Evolutionary conservation across 2,888 invertebrate species (phyloP), one percentile per base, ranked within the genome.

Genomic region (Leptopilina syphax): DNA sequence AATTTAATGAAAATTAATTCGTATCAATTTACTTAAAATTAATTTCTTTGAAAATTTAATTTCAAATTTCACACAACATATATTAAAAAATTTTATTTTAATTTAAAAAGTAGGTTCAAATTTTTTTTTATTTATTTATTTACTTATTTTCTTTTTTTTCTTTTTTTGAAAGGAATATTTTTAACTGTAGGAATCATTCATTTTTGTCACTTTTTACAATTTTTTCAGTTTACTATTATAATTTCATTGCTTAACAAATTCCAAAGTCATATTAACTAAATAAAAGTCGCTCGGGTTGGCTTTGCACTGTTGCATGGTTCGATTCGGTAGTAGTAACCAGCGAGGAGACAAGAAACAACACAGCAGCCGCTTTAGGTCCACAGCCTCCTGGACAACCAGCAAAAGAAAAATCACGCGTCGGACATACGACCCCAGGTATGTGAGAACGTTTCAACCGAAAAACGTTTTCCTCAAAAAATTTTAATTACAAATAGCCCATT

Each of bases 321-420:
- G 88, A 89, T 90, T 90, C 90, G 89, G 89, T 90, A 92, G 91
- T 91, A 91, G 91, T 90, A 90, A 91, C 89, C 91, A 89, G 87
- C 89, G 90, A 89, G 90, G 90, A 91, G 84, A 88, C 87, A 87
- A 89, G 90, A 86, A 87, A 84, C 93, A 93, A 92, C 93, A 10
- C 92, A 91, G 3, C 93, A 92, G 82, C 93, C 92, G 77, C 92
- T 92, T 18, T 93, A 92, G 77, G 93, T 93, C 77, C 94, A 92
- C 54, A 94, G 92, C 92, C 93, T 4, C 93, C 94, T 83, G 93
- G 93, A 89, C 94, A 94, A 27, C 93, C 93, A 77, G 93, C 93
- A 77, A 94, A 94, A 88, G 94, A 94, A 83, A 94, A 94, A 92
- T 93, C 94, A 85, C 90, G 90, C 87, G 83, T 91, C 79, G 90